These are phyloP conservation scores for Gymnothorax reevesii DNA, from an alignment of 2,797 vertebrate genomes.

Conservation along the genomic window DNA sequence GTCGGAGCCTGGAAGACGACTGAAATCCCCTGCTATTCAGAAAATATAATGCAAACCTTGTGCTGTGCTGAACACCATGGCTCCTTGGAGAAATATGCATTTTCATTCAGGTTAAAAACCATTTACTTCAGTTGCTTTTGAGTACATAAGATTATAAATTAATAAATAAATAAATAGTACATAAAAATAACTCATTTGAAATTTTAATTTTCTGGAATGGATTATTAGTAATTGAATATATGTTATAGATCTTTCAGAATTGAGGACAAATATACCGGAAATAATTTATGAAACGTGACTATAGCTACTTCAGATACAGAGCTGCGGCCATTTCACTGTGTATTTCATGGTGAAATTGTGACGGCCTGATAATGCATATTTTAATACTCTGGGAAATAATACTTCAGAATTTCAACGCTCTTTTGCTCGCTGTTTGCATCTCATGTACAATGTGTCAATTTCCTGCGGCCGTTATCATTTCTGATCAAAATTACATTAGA, in stretches of 20 bases:
- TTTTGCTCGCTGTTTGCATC: neutral
- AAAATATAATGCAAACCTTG: slow-evolving; percentile 28
- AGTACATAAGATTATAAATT: neutral
- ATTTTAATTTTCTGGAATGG: neutral
- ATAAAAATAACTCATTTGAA: neutral
- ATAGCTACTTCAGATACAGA: neutral
- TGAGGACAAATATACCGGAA: neutral
- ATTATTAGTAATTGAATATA: neutral
- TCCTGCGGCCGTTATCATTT: slow-evolving; percentile 23
- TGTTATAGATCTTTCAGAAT: neutral
- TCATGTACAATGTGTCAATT: slow-evolving; percentile 21
- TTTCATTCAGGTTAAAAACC: neutral
- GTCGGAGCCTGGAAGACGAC: slow-evolving; percentile 20
- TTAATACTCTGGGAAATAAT: neutral
- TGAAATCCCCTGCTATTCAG: slow-evolving; percentile 31
- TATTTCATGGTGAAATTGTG: neutral
- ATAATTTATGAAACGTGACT: neutral
- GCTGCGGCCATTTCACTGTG: neutral
- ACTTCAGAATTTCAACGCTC: neutral
- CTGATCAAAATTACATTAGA: neutral
- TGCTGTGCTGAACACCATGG: slow-evolving; percentile 2
- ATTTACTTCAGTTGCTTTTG: neutral
- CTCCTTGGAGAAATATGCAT: neutral
- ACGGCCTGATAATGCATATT: neutral
- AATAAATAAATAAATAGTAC: neutral